These are phyloP conservation scores for Leptoteleia sp. DNA, from an alignment of 1,140 invertebrate genomes.

Conservation along the genomic window DNA sequence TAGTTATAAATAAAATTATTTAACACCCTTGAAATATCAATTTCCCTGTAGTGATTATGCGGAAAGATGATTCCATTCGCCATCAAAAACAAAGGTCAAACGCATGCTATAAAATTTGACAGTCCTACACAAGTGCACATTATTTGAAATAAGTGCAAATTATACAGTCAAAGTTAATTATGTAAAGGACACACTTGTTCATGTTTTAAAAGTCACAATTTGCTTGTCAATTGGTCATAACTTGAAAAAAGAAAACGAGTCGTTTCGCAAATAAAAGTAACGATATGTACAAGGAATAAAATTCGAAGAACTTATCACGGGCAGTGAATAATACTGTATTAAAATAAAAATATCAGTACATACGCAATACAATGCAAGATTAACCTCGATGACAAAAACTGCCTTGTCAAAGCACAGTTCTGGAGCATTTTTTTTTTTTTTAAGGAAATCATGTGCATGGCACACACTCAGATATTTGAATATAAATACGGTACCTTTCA, in stretches of 20 bases:
- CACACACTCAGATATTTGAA: conserved; percentile 63
- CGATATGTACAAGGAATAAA: too few species aligned
- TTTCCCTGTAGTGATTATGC: too few species aligned
- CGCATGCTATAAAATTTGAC: conserved; percentile 12
- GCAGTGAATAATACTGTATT: background rate
- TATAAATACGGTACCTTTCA: conserved; percentile 82
- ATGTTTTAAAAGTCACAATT: background rate
- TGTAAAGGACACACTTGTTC: background rate
- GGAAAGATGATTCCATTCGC: too few species aligned
- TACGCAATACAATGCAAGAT: conserved; percentile 12
- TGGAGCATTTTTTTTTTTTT: conserved; percentile 40
- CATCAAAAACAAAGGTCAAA: conserved; percentile 21
- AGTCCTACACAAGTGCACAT: background rate
- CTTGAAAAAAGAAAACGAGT: background rate
- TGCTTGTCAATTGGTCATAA: background rate
- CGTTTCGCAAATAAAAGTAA: background rate
- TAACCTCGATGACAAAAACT: conserved; percentile 19
- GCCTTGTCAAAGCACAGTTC: conserved; percentile 25
- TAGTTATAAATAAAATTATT: too few species aligned
- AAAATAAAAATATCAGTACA: background rate
- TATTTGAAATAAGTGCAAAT: conserved; percentile 8
- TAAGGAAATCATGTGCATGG: conserved; percentile 59
- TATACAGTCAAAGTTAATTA: background rate
- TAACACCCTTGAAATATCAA: too few species aligned
- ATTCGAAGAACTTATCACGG: background rate